These are phyloP conservation scores for Charaxes varanes DNA, from an alignment of 1,140 invertebrate species.

Conservation along the genomic window DNA sequence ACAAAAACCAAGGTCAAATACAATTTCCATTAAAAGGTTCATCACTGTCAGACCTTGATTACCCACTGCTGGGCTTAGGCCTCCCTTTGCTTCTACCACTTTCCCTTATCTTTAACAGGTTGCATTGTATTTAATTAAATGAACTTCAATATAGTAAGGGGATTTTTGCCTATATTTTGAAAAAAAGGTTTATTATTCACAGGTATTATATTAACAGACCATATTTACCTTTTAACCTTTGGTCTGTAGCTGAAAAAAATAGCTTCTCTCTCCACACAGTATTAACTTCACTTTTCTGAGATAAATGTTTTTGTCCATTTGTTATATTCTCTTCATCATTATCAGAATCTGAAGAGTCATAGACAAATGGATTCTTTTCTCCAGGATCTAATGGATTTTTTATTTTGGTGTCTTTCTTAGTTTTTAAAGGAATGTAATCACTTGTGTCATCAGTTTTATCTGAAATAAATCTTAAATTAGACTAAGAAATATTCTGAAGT, in stretches of 20 bases:
- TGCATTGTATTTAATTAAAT: too few species aligned
- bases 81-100: too few species aligned
- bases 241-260: conserved; percentile 74
- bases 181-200: too few species aligned
- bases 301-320: conserved; percentile 20
- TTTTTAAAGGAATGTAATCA: conserved; percentile 35
- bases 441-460: conserved; percentile 26
- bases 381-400: conserved; percentile 57
- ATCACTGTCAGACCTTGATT: too few species aligned
- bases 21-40: too few species aligned
- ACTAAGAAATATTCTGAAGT: too few species aligned
- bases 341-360: conserved; percentile 78
- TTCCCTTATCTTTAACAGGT: too few species aligned
- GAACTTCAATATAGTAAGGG: too few species aligned
- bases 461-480: conserved; percentile 23
- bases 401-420: conserved; percentile 44
- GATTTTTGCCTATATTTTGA: too few species aligned
- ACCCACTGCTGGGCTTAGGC: too few species aligned
- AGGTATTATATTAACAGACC: too few species aligned
- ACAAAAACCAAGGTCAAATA: too few species aligned
- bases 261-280: conserved; percentile 73
- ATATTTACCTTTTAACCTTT: conserved; percentile 73
- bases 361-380: conserved; percentile 76
- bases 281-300: conserved; percentile 32
- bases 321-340: conserved; percentile 58